A percentile compares a stretch with the other conserved stretches of the same genome.
phyloP scores from a whole-genome alignment of 2,888 invertebrate species.

The Hydrotaea cyrtoneurina region DNA sequence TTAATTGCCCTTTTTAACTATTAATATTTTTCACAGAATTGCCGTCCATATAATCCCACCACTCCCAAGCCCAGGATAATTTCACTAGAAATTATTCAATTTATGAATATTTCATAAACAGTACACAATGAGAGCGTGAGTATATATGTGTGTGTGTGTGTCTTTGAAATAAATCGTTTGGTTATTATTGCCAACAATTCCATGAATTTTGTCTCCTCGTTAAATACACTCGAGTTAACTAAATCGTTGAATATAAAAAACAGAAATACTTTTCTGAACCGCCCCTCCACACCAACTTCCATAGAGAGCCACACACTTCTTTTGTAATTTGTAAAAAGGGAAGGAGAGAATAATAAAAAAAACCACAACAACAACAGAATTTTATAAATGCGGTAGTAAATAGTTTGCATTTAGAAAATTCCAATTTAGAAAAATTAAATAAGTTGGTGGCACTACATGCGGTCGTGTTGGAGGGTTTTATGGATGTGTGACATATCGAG shows the following conservation, averaged over 20 bases:
- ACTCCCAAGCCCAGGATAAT: neutral
- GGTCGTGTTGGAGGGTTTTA: neutral
- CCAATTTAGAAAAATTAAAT: neutral
- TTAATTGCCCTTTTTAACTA: neutral
- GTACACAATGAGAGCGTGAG: neutral
- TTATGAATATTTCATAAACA: conserved; percentile 7
- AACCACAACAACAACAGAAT: conserved; percentile 44
- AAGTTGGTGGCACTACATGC: neutral
- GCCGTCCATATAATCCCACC: neutral
- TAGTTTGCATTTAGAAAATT: conserved; percentile 15
- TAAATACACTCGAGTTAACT: conserved; percentile 28
- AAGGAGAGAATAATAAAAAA: neutral
- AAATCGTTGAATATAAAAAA: neutral
- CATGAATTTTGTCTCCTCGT: conserved; percentile 24
- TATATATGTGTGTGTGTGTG: neutral
- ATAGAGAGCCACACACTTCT: neutral
- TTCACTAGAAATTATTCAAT: neutral
- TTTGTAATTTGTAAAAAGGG: neutral
- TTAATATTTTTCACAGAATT: conserved; percentile 1
- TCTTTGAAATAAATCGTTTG: conserved; percentile 41
- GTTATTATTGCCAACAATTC: conserved; percentile 33
- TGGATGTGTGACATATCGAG: too few species aligned
- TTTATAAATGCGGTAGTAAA: conserved; percentile 61
- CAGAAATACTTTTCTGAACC: neutral
- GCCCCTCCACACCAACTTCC: neutral